phyloP scores from a whole-genome alignment of 2,888 invertebrate genomes.

The Acheta domesticus region DNA sequence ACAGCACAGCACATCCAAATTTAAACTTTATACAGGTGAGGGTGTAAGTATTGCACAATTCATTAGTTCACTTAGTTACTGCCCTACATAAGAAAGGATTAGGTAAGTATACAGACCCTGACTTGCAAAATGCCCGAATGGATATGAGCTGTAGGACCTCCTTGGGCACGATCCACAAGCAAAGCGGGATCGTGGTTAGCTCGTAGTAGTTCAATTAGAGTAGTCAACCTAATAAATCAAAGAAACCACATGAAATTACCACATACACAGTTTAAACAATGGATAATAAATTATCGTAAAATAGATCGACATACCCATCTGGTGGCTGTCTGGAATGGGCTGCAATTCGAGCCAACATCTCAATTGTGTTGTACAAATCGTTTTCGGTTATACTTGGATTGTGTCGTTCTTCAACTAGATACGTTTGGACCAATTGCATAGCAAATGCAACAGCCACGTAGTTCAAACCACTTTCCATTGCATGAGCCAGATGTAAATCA shows the following conservation, averaged over 20 bases:
- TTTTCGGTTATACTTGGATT: constrained; percentile 73
- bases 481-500: constrained; percentile 76
- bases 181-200: constrained; percentile 69
- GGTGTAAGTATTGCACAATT: no score
- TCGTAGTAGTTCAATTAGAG: constrained; percentile 76
- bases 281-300: background rate
- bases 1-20: no score
- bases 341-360: constrained; percentile 73
- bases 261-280: background rate
- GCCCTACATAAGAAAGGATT: no score
- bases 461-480: constrained; percentile 82
- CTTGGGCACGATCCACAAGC: constrained; percentile 71
- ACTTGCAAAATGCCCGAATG: constrained; percentile 88
- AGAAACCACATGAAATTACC: background rate
- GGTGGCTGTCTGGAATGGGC: constrained; percentile 73
- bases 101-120: constrained; percentile 47
- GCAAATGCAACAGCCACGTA: constrained; percentile 80
- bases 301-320: constrained; percentile 60
- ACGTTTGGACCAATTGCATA: constrained; percentile 85
- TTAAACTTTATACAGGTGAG: no score
- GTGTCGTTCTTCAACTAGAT: constrained; percentile 79
- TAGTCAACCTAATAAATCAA: constrained; percentile 55
- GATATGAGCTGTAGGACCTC: constrained; percentile 83
- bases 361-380: constrained; percentile 84
- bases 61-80: no score